Evolutionary conservation across 2,113 vertebrate species (phyloP), one percentile per base, ranked within the genome.

Genomic region (Morone chrysops): DNA sequence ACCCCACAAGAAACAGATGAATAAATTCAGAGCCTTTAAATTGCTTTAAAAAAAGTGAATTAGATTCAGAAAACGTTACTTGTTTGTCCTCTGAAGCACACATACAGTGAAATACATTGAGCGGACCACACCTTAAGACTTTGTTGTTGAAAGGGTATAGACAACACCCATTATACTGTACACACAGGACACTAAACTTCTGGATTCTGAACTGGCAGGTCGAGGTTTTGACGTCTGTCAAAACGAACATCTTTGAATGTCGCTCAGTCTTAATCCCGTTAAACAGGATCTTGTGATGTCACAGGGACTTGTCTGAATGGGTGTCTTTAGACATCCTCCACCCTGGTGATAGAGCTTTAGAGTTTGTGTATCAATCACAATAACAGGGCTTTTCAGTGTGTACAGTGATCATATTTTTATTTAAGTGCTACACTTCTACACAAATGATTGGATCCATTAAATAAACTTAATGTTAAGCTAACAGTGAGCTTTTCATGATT

Each of bases 201-300:
- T 56, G 4, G 4, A 48, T 51, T 2, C 13, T 2, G 72, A 14
- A 4, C 12, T 38, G 25, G 8, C 22, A 3, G 31, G 5, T 17
- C 59, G 6, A 25, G 20, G 14, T 18, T 8, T 62, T 43, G 14
- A 38, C 14, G 0, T n/a, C 1, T 22, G 9, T n/a, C 8, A 11
- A 41, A 25, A 25, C 2, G 18, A 16, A 13, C 13, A 40, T 70
- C 20, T 61, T 4, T 59, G 7, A 31, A 12, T 9, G 51, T 71
- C 12, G 31, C 20, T 75, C 43, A 5, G 12, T 14, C 31, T 61
- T 22, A 47, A 12, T 76, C 8, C 66, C 66, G 82, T 67, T 70
- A 59, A 84, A 89, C 86, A 41, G 72, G 84, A 78, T 87, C 9
- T 53, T 18, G 1, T 40, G 20, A 41, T 20, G 8, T 45, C 43